Base-by-base conservation (phyloP, 2,797 vertebrate species). In the Sciurus carolinensis region DNA sequence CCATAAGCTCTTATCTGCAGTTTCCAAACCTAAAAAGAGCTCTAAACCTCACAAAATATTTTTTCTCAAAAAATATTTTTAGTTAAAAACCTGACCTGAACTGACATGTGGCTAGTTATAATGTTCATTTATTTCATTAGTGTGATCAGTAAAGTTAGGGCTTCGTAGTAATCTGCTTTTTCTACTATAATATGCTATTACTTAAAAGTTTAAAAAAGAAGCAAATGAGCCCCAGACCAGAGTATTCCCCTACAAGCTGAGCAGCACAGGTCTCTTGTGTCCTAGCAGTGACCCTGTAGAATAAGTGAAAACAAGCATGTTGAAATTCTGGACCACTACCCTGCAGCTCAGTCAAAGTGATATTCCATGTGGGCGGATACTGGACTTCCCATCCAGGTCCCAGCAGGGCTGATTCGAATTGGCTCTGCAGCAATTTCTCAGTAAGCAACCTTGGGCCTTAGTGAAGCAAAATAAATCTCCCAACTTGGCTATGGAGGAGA, bases 381-480 rank as follows among this genome's bases (percentile, higher is more conserved):
- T 90, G 36, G 50, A 73, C 84, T 96, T 97, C 42, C 52, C 33
- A 62, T 69, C 59, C 67, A 94, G 83, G 89, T 76, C 71, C 71
- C 92, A 87, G 73, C 28, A 83, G 52, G 82, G 44, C 42, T 92
- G 71, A 73, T 57, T 87, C 5, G 36, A 91, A 92, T 42, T 91
- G 50, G 15, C 59, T n/a, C 30, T 81, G 47, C 18, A 87, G 28
- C 15, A 69, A 72, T 93, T 91, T 76, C 59, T 59, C 72, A 57
- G 28, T 67, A 67, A 96, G 50, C 71, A 84, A 94, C 62, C 36
- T 64, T 47, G 12, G 84, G 52, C 57, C 69, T 82, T 5, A 75
- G 42, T 1, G 39, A 28, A 93, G 47, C 47, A 52, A 95, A 89
- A 97, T 91, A 91, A 94, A 91, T 94, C 91, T 96, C 62, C 87